Percentiles rank a stretch among this genome's conserved stretches.
These are phyloP conservation scores for Oryzias melastigma DNA, from an alignment of 2,113 vertebrate species.

Conservation along the genomic window DNA sequence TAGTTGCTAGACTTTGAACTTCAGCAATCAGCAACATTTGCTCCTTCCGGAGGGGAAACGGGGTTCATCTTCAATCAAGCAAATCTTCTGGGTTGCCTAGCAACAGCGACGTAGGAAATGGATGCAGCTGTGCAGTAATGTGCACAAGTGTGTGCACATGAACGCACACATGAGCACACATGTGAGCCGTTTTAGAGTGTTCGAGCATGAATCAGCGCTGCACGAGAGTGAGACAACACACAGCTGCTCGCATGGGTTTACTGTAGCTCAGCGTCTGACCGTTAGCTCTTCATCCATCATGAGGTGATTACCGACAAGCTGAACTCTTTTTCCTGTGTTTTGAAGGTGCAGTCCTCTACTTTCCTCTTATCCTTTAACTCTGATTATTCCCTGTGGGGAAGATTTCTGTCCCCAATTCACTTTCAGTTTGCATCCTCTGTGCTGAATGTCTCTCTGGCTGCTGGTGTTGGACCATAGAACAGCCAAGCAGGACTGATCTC, in stretches of 20 bases:
- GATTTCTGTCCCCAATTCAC: slow-evolving; percentile 18
- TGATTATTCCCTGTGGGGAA: slow-evolving; percentile 17
- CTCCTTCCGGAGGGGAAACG: neutral
- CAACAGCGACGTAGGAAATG: neutral
- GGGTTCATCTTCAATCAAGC: neutral
- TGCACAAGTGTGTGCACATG: slow-evolving; percentile 21
- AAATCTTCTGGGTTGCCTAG: neutral
- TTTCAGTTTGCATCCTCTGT: slow-evolving; percentile 22
- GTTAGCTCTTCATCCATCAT: too few relatives aligned
- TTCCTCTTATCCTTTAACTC: slow-evolving; percentile 43
- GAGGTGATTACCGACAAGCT: slow-evolving; percentile 42
- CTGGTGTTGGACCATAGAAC: slow-evolving; percentile 41
- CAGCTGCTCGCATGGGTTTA: slow-evolving; percentile 53
- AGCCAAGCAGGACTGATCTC: slow-evolving; percentile 39
- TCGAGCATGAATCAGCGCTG: slow-evolving; percentile 41
- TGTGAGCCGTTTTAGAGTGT: slow-evolving; percentile 22
- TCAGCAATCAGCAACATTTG: neutral
- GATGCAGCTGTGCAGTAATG: slow-evolving; percentile 24
- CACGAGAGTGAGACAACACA: slow-evolving; percentile 33
- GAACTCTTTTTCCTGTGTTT: slow-evolving; percentile 29
- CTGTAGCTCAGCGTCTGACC: slow-evolving; percentile 45
- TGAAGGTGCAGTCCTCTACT: slow-evolving; percentile 17
- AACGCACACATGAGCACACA: slow-evolving; percentile 22
- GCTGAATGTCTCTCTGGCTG: slow-evolving; percentile 20
- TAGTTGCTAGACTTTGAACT: neutral